Percentiles rank a stretch among this genome's conserved stretches.
phyloP scores from a whole-genome alignment of 2,113 vertebrate species.

The Elgaria multicarinata region DNA sequence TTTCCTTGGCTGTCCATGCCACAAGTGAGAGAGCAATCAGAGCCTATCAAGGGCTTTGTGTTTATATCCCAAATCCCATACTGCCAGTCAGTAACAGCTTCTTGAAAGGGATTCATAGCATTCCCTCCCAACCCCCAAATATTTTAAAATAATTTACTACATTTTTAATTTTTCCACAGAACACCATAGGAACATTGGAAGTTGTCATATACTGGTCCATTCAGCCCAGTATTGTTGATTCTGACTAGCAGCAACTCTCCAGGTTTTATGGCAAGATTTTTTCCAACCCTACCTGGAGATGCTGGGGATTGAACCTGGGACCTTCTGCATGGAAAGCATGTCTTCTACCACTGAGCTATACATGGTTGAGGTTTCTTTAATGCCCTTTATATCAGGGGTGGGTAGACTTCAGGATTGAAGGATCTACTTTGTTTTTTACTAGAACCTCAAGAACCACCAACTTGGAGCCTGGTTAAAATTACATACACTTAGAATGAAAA shows the following conservation, averaged over 20 bases:
- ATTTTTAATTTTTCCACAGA: no score
- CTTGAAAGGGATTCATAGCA: neutral
- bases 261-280: no score
- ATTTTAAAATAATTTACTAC: slow-evolving; percentile 10
- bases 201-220: no score
- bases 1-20: neutral
- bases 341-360: no score
- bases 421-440: neutral
- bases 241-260: no score
- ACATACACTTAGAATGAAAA: neutral
- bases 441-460: neutral
- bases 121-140: neutral
- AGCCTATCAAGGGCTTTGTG: neutral
- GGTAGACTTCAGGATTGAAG: neutral
- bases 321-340: no score
- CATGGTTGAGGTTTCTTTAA: neutral
- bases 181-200: no score
- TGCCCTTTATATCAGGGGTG: neutral
- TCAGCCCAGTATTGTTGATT: no score
- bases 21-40: neutral
- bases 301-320: no score
- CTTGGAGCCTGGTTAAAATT: neutral
- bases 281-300: no score
- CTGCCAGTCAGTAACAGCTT: neutral
- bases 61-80: neutral